A percentile compares a stretch with the other conserved stretches of the same genome.
These are phyloP conservation scores for Leptopilina boulardi DNA, from an alignment of 1,140 invertebrate genomes.

Conservation along the genomic window DNA sequence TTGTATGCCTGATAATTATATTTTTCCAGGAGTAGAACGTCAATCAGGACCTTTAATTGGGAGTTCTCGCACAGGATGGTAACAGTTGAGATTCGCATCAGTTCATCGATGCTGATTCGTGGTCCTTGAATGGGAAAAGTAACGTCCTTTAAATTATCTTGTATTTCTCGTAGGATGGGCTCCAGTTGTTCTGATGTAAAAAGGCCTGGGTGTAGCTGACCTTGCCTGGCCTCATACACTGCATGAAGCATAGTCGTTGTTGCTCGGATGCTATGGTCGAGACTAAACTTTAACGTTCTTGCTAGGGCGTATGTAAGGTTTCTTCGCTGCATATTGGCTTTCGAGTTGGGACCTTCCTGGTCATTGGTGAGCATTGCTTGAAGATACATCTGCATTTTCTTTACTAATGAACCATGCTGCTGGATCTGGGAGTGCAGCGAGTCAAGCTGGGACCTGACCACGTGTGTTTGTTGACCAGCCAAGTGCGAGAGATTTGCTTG, in stretches of 20 bases:
- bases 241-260: background rate
- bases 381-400: background rate
- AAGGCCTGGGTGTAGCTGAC: background rate
- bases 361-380: too few species aligned
- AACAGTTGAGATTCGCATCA: slow-evolving; percentile 7
- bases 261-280: background rate
- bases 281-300: too few species aligned
- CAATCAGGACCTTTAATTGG: background rate
- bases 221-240: background rate
- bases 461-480: too few species aligned
- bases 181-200: background rate
- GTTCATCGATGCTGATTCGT: background rate
- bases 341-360: too few species aligned
- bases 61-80: slow-evolving; percentile 3
- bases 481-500: background rate
- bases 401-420: background rate
- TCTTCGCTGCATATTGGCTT: too few species aligned
- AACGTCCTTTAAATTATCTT: background rate
- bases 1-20: background rate
- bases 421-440: background rate
- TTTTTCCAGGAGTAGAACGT: background rate
- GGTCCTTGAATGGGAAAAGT: background rate
- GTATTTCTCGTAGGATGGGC: background rate
- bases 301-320: too few species aligned
- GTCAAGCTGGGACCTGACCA: too few species aligned